Evolutionary conservation across 2,888 invertebrate species (phyloP).

Genomic region (Neoitamus cyanurus): DNA sequence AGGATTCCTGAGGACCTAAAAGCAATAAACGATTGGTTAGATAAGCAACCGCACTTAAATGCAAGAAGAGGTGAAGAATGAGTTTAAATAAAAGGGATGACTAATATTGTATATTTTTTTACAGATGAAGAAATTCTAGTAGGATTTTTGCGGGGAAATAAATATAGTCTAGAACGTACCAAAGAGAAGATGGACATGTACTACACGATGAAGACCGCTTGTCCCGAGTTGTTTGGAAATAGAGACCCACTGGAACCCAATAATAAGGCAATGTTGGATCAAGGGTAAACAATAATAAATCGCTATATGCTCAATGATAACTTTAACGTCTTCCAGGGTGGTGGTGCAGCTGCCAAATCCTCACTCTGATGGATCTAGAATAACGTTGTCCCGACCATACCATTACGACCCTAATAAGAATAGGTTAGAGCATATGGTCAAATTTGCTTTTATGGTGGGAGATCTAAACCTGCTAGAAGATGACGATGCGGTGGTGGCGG

Average conservation of each 20-base stretch:
- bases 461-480: slow-evolving; percentile 69
- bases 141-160: slow-evolving; percentile 73
- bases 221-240: slow-evolving; percentile 68
- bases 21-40: slow-evolving; percentile 70
- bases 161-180: slow-evolving; percentile 72
- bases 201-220: slow-evolving; percentile 68
- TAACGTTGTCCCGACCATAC: slow-evolving; percentile 46
- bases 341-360: slow-evolving; percentile 65
- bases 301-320: not conserved
- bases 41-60: slow-evolving; percentile 70
- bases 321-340: slow-evolving; percentile 59
- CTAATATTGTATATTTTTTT: not conserved
- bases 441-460: slow-evolving; percentile 55
- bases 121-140: not conserved
- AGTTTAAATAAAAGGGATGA: not conserved
- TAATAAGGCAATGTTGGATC: slow-evolving; percentile 55
- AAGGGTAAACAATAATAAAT: slow-evolving; percentile 62
- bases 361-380: slow-evolving; percentile 61
- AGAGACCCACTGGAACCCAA: slow-evolving; percentile 62
- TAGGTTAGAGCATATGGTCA: slow-evolving; percentile 20
- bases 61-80: slow-evolving; percentile 69
- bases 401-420: slow-evolving; percentile 10
- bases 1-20: slow-evolving; percentile 67
- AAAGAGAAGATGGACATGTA: slow-evolving; percentile 73
- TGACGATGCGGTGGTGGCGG: slow-evolving; percentile 68